A percentile compares a stretch with the other conserved stretches of the same genome.
Evolutionary conservation across 2,888 invertebrate genomes (phyloP).

Genomic region (Apodemia hepburni): DNA sequence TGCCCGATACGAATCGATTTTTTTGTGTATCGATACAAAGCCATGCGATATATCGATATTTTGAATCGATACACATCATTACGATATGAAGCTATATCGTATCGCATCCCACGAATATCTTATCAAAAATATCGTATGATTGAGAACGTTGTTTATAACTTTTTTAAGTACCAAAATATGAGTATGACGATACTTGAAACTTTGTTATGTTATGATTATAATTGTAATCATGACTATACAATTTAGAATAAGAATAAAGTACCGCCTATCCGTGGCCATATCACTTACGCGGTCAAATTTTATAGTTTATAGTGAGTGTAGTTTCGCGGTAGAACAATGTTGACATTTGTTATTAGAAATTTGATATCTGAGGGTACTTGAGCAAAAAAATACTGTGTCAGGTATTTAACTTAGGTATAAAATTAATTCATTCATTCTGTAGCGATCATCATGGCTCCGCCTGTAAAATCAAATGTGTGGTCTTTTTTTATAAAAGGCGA

Average conservation of each 20-base stretch:
- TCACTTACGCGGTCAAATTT: constrained; percentile 4
- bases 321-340: constrained; percentile 4
- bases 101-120: constrained; percentile 6
- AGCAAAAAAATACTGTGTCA: constrained; percentile 4
- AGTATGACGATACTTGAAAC: constrained; percentile 4
- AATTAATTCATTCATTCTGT: constrained; percentile 4
- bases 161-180: constrained; percentile 4
- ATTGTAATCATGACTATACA: constrained; percentile 2
- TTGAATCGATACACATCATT: constrained; percentile 21
- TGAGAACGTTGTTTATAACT: constrained; percentile 4
- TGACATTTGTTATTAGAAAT: constrained; percentile 4
- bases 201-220: constrained; percentile 4
- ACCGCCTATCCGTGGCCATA: constrained; percentile 4
- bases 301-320: constrained; percentile 4
- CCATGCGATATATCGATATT: constrained; percentile 24
- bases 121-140: constrained; percentile 4
- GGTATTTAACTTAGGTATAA: constrained; percentile 4
- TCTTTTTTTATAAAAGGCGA: constrained; percentile 4
- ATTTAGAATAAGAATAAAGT: constrained; percentile 2
- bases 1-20: constrained; percentile 19
- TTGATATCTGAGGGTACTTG: constrained; percentile 4
- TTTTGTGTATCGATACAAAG: constrained; percentile 23
- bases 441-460: constrained; percentile 4
- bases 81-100: constrained; percentile 18
- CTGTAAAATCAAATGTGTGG: constrained; percentile 4